Conservation (phyloP, 2,888 invertebrate genomes). For the Cephus spinipes region DNA sequence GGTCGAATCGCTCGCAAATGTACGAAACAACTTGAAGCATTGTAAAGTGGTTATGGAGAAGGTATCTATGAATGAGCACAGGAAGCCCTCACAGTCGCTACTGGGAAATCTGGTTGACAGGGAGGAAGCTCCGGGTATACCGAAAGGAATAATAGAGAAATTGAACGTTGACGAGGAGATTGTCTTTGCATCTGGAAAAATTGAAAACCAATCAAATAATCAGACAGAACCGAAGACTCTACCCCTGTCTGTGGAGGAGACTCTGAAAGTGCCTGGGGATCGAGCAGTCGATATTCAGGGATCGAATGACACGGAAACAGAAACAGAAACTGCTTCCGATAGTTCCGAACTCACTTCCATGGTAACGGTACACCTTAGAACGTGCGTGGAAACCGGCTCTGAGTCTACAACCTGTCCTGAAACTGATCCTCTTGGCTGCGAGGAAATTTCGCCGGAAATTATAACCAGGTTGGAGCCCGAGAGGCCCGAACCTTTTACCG, state of each 20-base stretch:
- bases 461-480: slow-evolving; percentile 56
- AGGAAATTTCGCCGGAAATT: slow-evolving; percentile 41
- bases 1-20: neutral
- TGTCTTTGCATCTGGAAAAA: slow-evolving; percentile 20
- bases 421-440: slow-evolving; percentile 46
- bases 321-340: slow-evolving; percentile 57
- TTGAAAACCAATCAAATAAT: neutral
- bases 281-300: slow-evolving; percentile 25
- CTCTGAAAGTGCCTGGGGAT: neutral
- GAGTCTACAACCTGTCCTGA: slow-evolving; percentile 42
- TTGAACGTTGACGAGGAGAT: slow-evolving; percentile 26
- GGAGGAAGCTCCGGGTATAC: neutral
- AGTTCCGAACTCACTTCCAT: slow-evolving; percentile 38
- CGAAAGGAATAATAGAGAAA: slow-evolving; percentile 29
- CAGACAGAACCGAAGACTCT: neutral
- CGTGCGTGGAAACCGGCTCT: slow-evolving; percentile 33
- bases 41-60: neutral
- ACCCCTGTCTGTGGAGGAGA: neutral
- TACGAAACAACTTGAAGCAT: neutral
- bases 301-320: slow-evolving; percentile 48
- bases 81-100: neutral
- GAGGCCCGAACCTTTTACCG: slow-evolving; percentile 58
- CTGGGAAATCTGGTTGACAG: no score
- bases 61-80: neutral
- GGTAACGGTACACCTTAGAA: slow-evolving; percentile 14